Evolutionary conservation across 2,113 vertebrate genomes (phyloP), one percentile per base, ranked within the genome.

Genomic region (Actenoides lindsayi): DNA sequence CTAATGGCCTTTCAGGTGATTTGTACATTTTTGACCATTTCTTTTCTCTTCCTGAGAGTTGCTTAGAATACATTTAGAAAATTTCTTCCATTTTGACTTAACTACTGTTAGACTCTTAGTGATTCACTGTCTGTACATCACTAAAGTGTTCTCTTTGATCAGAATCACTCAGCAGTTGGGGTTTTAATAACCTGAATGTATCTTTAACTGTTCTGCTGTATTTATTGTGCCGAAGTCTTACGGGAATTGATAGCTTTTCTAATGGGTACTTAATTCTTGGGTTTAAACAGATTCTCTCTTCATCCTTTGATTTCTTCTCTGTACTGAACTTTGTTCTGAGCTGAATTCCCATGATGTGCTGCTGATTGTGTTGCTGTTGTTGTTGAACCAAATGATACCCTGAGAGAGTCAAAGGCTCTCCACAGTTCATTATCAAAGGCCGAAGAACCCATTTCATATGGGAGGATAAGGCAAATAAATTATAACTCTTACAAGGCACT

Each of bases 391-490:
- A 31, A 30, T 50, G 90, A 63, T 59, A 15, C 24, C 67, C 69
- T 3, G 4, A 56, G 67, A 81, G 39, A 67, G 75, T 80, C 67
- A 69, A 63, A 88, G 30, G 68, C 39, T 17, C 0, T 0, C 57
- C 35, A 53, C 87, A 65, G 89, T n/a, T 82, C 81, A 76, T 64
- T 70, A 57, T 50, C 74, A 84, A 48, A 85, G 89, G 94, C 50
- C 87, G 87, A 51, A 75, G 62, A 69, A 12, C 25, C 48, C 57
- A 19, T 41, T 83, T 53, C 0, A 0, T 75, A 6, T 21, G 44
- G 77, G 48, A 69, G 77, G 67, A 79, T 8, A 75, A 91, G 70
- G 21, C 24, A 90, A 87, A 96, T 76, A 94, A 94, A 87, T 91
- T 85, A 37, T 24, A 95, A 68, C 48, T 73, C 62, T 84, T 31